Evolutionary conservation across 1,140 invertebrate species (phyloP).

Genomic region (Himalopsyche phryganea): DNA sequence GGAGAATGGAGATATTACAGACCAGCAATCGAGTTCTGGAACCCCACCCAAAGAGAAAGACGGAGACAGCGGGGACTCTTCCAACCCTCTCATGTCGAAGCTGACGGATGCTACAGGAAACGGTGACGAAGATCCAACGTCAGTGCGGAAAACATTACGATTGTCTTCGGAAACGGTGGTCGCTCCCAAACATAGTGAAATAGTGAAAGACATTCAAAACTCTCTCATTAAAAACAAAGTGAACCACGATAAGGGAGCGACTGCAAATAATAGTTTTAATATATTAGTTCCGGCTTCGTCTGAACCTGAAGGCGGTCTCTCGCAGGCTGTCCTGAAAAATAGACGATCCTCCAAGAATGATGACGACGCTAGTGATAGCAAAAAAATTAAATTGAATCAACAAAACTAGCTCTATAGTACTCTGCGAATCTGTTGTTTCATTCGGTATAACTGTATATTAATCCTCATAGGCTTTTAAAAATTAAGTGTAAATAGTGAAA

Average conservation of each 20-base stretch:
- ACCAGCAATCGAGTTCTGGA: constrained; percentile 25
- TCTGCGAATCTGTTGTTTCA: neutral
- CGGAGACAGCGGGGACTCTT: neutral
- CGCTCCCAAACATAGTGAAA: constrained; percentile 18
- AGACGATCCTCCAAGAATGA: constrained; percentile 20
- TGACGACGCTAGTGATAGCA: constrained; percentile 23
- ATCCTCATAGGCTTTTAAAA: neutral
- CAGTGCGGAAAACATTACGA: constrained; percentile 9
- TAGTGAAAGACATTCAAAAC: constrained; percentile 23
- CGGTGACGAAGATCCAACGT: neutral
- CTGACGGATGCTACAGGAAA: constrained; percentile 7
- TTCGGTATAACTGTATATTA: neutral
- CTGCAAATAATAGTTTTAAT: constrained; percentile 10
- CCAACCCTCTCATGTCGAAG: neutral
- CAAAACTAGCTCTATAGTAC: constrained; percentile 11
- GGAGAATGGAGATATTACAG: constrained; percentile 44
- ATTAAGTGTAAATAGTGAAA: neutral
- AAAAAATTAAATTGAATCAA: constrained; percentile 28
- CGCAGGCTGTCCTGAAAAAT: constrained; percentile 15
- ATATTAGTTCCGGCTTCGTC: constrained; percentile 5
- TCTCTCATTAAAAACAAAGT: constrained; percentile 24
- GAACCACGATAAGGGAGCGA: constrained; percentile 25
- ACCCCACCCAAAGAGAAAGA: constrained; percentile 5
- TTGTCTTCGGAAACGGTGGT: constrained; percentile 12
- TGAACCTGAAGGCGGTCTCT: no score